A percentile compares a stretch with the other conserved stretches of the same genome.
phyloP scores from a whole-genome alignment of 2,888 invertebrate genomes.

The Limnephilus lunatus region DNA sequence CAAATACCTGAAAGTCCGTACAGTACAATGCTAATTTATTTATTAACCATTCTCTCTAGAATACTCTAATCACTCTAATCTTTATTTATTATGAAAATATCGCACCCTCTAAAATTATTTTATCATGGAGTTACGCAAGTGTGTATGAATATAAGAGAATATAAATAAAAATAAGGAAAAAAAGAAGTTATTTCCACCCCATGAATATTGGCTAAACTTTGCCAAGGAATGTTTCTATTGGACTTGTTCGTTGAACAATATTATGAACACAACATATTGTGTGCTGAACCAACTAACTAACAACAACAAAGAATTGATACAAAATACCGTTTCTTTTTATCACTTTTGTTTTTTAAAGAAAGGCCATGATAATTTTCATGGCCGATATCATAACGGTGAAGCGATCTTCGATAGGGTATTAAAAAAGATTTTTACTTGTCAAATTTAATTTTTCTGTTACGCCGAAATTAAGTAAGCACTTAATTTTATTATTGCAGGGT shows the following conservation, averaged over 20 bases:
- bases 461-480: not conserved
- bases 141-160: not conserved
- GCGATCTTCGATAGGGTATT: not conserved
- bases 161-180: constrained; percentile 15
- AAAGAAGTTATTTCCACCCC: constrained; percentile 41
- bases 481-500: not conserved
- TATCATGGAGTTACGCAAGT: not conserved
- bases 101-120: not conserved
- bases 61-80: not conserved
- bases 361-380: not conserved
- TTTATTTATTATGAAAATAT: not conserved
- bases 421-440: not conserved
- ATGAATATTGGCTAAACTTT: constrained; percentile 40
- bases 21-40: too few species aligned
- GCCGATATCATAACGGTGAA: not conserved
- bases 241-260: constrained; percentile 26
- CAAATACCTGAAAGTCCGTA: too few species aligned
- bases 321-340: not conserved
- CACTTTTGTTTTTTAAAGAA: not conserved
- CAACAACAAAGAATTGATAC: not conserved
- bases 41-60: too few species aligned
- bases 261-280: not conserved
- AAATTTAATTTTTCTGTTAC: not conserved
- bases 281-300: not conserved
- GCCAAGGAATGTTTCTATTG: constrained; percentile 15